These are phyloP conservation scores for Poecilobothrus nobilitatus DNA, from an alignment of 2,888 invertebrate genomes.

Conservation along the genomic window DNA sequence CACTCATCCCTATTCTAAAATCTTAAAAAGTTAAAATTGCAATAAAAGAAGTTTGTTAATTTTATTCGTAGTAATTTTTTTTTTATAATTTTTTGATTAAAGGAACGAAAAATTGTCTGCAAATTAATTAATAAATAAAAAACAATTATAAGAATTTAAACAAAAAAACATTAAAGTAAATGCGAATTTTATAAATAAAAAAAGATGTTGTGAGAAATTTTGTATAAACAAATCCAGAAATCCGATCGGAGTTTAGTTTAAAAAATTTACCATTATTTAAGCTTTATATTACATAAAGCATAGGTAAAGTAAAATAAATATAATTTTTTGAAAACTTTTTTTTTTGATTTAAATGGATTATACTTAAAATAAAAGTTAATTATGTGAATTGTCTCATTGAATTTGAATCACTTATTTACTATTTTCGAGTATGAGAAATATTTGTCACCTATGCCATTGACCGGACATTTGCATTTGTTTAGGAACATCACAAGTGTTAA, in stretches of 20 bases:
- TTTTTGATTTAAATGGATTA: too few relatives aligned
- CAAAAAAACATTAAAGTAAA: background rate
- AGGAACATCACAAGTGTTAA: background rate
- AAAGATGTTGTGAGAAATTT: background rate
- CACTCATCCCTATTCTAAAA: conserved; percentile 4
- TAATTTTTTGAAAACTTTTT: too few relatives aligned
- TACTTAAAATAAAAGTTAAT: background rate
- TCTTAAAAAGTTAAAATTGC: background rate
- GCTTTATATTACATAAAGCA: background rate
- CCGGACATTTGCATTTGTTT: conserved; percentile 6
- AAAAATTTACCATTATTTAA: background rate
- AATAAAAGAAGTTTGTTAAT: background rate
- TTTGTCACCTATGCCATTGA: conserved; percentile 6
- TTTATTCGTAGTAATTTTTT: background rate
- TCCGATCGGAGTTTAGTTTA: conserved; percentile 4
- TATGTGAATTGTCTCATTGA: background rate
- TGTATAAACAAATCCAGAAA: conserved; percentile 1
- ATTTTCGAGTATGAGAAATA: background rate
- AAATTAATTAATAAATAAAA: background rate
- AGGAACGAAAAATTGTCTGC: background rate
- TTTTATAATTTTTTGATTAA: background rate
- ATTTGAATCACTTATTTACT: background rate
- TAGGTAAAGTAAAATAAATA: background rate
- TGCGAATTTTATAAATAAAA: background rate
- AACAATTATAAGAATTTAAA: background rate